phyloP scores from a whole-genome alignment of 1,140 invertebrate genomes.

The Mamestra configurata region DNA sequence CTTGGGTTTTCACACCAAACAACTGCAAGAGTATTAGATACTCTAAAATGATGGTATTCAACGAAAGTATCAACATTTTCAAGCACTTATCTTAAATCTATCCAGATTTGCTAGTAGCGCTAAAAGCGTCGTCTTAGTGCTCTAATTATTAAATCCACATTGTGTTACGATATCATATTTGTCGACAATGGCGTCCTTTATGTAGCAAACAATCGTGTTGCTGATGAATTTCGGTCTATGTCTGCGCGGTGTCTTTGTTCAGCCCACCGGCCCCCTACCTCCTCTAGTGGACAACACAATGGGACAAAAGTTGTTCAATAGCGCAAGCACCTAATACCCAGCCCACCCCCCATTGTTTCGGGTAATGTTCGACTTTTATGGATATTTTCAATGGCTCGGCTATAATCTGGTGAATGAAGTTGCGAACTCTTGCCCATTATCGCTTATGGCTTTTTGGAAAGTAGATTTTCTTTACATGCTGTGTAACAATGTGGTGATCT shows the following conservation, averaged over 20 bases:
- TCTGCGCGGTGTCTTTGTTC: constrained; percentile 85
- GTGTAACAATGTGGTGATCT: constrained; percentile 16
- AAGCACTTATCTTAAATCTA: constrained; percentile 13
- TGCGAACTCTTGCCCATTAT: constrained; percentile 77
- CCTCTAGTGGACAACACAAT: constrained; percentile 82
- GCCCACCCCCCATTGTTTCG: constrained; percentile 85
- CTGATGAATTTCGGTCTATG: constrained; percentile 87
- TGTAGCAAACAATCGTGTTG: constrained; percentile 86
- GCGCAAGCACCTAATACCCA: constrained; percentile 85
- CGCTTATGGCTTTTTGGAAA: constrained; percentile 61
- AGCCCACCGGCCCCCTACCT: constrained; percentile 71
- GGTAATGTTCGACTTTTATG: constrained; percentile 87
- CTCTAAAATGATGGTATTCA: too few species aligned
- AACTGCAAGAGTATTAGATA: too few species aligned
- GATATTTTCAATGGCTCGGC: constrained; percentile 86
- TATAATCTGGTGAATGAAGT: constrained; percentile 84
- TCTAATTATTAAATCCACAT: constrained; percentile 85
- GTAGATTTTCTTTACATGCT: constrained; percentile 51
- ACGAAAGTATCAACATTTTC: not conserved
- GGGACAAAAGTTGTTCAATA: constrained; percentile 87
- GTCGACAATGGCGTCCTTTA: constrained; percentile 86
- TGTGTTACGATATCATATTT: constrained; percentile 86
- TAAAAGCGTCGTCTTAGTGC: constrained; percentile 68
- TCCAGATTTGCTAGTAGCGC: constrained; percentile 40
- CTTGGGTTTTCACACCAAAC: too few species aligned